phyloP scores from a whole-genome alignment of 2,888 invertebrate species.

The Mactromeris polynyma region DNA sequence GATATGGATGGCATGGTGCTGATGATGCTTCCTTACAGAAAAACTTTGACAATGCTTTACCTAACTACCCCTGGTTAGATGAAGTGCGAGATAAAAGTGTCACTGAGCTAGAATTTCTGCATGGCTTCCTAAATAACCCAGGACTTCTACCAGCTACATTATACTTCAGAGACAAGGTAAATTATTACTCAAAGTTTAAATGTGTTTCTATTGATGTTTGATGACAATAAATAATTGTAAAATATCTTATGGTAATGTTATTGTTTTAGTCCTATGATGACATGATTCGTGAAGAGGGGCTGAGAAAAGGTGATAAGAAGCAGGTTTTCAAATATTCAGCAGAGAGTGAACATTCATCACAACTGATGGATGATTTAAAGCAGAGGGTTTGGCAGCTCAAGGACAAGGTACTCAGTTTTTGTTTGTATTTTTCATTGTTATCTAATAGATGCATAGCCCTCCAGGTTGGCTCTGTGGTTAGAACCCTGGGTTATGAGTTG shows the following conservation, averaged over 20 bases:
- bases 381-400: constrained; percentile 74
- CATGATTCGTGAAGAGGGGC: constrained; percentile 72
- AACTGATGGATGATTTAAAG: constrained; percentile 82
- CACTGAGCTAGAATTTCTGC: constrained; percentile 85
- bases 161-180: constrained; percentile 83
- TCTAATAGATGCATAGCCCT: too few relatives aligned
- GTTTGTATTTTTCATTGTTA: too few relatives aligned
- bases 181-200: too few relatives aligned
- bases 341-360: constrained; percentile 79
- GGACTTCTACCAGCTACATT: constrained; percentile 81
- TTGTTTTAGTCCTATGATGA: constrained; percentile 79
- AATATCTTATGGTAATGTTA: neutral
- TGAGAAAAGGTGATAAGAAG: constrained; percentile 78
- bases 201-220: too few relatives aligned
- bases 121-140: constrained; percentile 85
- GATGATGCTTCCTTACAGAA: constrained; percentile 81
- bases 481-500: too few relatives aligned
- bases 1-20: constrained; percentile 85
- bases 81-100: constrained; percentile 82
- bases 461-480: too few relatives aligned
- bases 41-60: constrained; percentile 84
- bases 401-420: constrained; percentile 71
- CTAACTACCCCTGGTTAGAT: constrained; percentile 82
- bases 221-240: too few relatives aligned
- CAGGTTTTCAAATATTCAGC: constrained; percentile 80